Conservation (phyloP, 2,797 vertebrate species). For the Australoheros facetus region DNA sequence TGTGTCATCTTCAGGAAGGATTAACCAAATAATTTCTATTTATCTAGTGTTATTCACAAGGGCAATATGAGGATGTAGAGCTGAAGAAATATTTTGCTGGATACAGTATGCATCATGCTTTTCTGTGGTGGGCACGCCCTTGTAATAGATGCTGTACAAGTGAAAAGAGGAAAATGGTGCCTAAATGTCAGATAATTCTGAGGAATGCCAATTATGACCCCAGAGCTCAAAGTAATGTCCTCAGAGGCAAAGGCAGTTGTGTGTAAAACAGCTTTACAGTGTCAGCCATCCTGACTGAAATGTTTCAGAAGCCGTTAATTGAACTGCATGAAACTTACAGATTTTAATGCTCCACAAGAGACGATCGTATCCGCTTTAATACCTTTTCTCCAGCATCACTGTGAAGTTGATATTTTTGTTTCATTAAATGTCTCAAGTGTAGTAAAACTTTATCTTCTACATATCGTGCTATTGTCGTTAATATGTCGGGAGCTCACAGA, state of each 20-base stretch:
- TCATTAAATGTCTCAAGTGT: background rate
- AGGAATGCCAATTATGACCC: background rate
- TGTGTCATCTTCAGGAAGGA: background rate
- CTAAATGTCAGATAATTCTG: background rate
- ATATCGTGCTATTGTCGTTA: background rate
- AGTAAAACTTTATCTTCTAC: background rate
- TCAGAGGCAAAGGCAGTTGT: background rate
- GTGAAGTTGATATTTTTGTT: background rate
- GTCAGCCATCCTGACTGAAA: background rate
- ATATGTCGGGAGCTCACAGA: background rate
- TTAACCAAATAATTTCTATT: background rate
- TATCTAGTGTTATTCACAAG: background rate
- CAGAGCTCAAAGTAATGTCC: background rate
- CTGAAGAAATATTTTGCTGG: background rate
- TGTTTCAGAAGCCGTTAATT: background rate
- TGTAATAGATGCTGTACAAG: background rate
- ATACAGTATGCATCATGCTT: background rate
- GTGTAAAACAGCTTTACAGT: background rate
- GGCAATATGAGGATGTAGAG: background rate
- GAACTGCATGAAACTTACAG: too few species aligned
- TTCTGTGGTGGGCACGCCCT: background rate
- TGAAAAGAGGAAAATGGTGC: background rate
- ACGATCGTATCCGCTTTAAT: too few species aligned
- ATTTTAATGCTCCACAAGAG: too few species aligned
- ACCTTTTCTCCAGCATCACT: too few species aligned